These are phyloP conservation scores for Charanyca ferruginea DNA, from an alignment of 2,888 invertebrate species.

Conservation along the genomic window DNA sequence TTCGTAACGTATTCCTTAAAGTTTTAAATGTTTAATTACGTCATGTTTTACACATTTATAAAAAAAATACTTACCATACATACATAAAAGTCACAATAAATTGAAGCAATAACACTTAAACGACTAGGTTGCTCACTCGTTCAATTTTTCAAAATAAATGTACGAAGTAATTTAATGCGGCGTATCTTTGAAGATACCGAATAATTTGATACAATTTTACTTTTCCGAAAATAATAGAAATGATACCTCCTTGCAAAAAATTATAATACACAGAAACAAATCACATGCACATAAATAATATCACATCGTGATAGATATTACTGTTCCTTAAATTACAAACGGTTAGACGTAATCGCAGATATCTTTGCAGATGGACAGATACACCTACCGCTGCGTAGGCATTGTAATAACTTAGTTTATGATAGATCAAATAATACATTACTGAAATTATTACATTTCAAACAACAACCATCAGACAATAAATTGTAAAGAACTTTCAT, in stretches of 20 bases:
- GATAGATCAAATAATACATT: slow-evolving; percentile 47
- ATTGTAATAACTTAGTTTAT: slow-evolving; percentile 56
- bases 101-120: slow-evolving; percentile 41
- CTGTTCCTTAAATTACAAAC: slow-evolving; percentile 60
- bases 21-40: background rate
- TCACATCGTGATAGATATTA: slow-evolving; percentile 57
- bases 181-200: slow-evolving; percentile 41
- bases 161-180: background rate
- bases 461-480: slow-evolving; percentile 31
- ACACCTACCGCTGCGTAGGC: slow-evolving; percentile 35
- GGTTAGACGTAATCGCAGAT: slow-evolving; percentile 48
- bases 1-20: background rate
- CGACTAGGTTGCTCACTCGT: slow-evolving; percentile 5
- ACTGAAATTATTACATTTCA: slow-evolving; percentile 44
- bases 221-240: slow-evolving; percentile 27
- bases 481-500: slow-evolving; percentile 50
- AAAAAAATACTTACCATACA: background rate
- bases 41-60: background rate
- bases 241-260: slow-evolving; percentile 25
- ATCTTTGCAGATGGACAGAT: slow-evolving; percentile 49
- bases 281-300: slow-evolving; percentile 43
- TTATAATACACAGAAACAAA: slow-evolving; percentile 11
- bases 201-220: slow-evolving; percentile 30
- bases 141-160: slow-evolving; percentile 20
- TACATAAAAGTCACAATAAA: slow-evolving; percentile 34